Conservation (phyloP, 1,140 invertebrate species). For the Bombyx mandarina region DNA sequence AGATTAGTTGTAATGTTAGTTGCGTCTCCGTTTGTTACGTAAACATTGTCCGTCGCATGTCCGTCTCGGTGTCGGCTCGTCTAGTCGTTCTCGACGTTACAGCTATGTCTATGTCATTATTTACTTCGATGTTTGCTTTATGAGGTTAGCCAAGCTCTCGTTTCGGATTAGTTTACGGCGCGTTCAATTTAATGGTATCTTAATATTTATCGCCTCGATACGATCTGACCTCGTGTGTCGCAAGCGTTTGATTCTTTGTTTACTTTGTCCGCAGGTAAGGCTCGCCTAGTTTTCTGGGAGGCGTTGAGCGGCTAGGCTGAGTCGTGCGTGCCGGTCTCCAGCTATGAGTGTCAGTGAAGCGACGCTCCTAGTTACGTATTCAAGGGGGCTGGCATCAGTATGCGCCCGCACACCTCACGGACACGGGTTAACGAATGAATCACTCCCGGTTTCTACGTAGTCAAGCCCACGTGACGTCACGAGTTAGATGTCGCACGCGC, state of each 20-base stretch:
- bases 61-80: slow-evolving; percentile 1
- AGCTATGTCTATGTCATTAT: neutral
- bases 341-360: slow-evolving; percentile 26
- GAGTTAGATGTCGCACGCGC: slow-evolving; percentile 55
- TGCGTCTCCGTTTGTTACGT: slow-evolving; percentile 23
- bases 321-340: slow-evolving; percentile 12
- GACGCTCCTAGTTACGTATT: slow-evolving; percentile 31
- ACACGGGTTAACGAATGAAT: slow-evolving; percentile 57
- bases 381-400: slow-evolving; percentile 45
- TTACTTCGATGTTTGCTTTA: slow-evolving; percentile 6
- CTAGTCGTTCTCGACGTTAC: slow-evolving; percentile 2
- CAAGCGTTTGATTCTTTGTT: neutral
- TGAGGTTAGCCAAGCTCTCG: neutral
- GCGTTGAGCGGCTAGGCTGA: neutral
- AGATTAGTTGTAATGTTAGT: too few species aligned
- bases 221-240: neutral
- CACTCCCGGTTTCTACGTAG: slow-evolving; percentile 45
- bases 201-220: slow-evolving; percentile 4
- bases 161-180: slow-evolving; percentile 4
- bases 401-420: slow-evolving; percentile 55
- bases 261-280: slow-evolving; percentile 41
- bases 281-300: slow-evolving; percentile 7
- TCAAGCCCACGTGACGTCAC: slow-evolving; percentile 55
- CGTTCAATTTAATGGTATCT: slow-evolving; percentile 5
- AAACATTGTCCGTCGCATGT: slow-evolving; percentile 12